Percentiles rank a stretch among this genome's conserved stretches.
phyloP scores from a whole-genome alignment of 1,140 invertebrate genomes.

The Zaprionus inermis region DNA sequence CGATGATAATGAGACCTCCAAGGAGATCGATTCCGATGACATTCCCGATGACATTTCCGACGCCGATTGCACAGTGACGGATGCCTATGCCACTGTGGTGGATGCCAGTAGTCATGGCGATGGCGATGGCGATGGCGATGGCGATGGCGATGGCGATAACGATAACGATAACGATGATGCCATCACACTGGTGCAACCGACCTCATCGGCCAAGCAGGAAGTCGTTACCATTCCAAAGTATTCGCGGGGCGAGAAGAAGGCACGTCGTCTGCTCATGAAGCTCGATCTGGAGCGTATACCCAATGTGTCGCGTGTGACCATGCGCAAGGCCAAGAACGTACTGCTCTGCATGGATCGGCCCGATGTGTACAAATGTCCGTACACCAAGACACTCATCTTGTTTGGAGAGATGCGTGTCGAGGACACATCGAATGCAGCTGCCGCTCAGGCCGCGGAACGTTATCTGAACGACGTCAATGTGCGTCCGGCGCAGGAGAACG shows the following conservation, averaged over 20 bases:
- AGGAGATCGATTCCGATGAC: neutral
- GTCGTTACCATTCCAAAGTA: neutral
- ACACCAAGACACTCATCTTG: conserved; percentile 48
- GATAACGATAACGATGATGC: neutral
- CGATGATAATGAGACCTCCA: conserved; percentile 24
- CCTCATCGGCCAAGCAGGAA: neutral
- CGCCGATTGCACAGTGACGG: neutral
- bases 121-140: neutral
- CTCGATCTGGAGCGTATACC: conserved; percentile 53
- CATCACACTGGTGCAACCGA: neutral
- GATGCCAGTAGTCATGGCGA: no score
- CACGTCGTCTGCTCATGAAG: conserved; percentile 60
- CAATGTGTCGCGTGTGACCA: conserved; percentile 55
- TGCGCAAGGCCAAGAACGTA: conserved; percentile 63
- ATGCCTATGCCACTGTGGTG: neutral
- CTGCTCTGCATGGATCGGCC: conserved; percentile 56
- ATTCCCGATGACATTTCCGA: neutral
- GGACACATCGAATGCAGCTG: conserved; percentile 42
- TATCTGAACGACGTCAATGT: conserved; percentile 19
- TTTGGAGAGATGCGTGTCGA: conserved; percentile 59
- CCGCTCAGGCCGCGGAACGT: conserved; percentile 47
- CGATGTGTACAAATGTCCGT: conserved; percentile 52
- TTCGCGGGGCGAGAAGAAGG: conserved; percentile 68
- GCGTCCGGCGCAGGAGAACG: neutral
- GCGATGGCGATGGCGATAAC: neutral